Base-by-base conservation (phyloP, 2,888 invertebrate species). In the Baccha elongata region DNA sequence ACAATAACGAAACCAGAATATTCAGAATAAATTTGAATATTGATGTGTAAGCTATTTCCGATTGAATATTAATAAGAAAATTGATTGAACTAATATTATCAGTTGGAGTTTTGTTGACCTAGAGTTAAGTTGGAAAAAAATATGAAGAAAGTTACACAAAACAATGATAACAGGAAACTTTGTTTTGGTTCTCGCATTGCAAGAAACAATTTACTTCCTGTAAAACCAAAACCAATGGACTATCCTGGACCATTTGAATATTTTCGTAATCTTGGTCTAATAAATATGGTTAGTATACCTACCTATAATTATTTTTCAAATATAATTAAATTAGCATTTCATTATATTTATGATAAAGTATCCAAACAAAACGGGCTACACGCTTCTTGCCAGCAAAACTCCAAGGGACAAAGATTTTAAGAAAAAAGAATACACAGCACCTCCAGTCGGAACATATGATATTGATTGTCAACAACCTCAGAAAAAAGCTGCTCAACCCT, bases 401-500 rank as follows among this genome's bases (percentile, higher is more conserved):
- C 76, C 87, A 3, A 88, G 91, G 1, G 85, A 85, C 3, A 50
- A 85, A 2, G 67, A 78, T 0, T 40, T 79, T 44, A 21, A 19
- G 0, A 11, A 3, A 46, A 29, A 17, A 0, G 0, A 1, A 1
- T n/a, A 10, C 3, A 50, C 13, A 7, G 64, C 40, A 2, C 89
- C 91, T 0, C 86, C 89, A 1, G 74, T 89, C 11, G 90, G 90
- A 15, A 44, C 85, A 0, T 90, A 90, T 64, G 86, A 88, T 17
- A 19, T 87, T 1, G 71, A 83, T 0, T 29, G 26, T 0, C 46
- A 21, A 6, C 87, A 78, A 2, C 81, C 84, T 1, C 17, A 42
- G 1, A 86, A 86, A 32, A 74, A 79, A 52, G 46, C 60, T 3
- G 81, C 80, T 1, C 87, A 81, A 32, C 89, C 89, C 1, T 90